Base-by-base conservation (phyloP, 2,113 vertebrate species). In the Gymnobelideus leadbeateri region DNA sequence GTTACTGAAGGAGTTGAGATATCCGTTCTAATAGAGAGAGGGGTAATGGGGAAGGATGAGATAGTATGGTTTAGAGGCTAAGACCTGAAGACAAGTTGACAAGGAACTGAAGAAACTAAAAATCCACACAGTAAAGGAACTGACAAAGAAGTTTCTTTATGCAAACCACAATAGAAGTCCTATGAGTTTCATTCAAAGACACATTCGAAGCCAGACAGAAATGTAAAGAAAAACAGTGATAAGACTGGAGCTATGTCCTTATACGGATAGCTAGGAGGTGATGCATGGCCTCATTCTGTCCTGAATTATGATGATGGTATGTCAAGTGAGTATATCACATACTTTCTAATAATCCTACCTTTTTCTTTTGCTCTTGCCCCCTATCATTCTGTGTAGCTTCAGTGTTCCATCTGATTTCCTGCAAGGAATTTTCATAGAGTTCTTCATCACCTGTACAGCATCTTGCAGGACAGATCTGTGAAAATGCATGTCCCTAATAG, bases 321-420 rank as follows among this genome's bases (percentile, higher is more conserved):
- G 16, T 51, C 89, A 92, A 91, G n/a, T 91, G 55, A 92, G 21
- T 96, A 89, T 91, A 0, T 51, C 28, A 89, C 68, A 84, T 43
- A 19, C n/a, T 43, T 43, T 84, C 68, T 50, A 8, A 55, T 37
- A 55, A 0, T 55, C 50, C 52, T 96, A 8, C 43, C 25, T 49
- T 97, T 47, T 97, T 84, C 47, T 0, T 91, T 96, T 97, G 91
- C 28, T 96, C 3, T 61, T 92, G 3, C 12, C 84, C 95, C 84
- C 92, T 57, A n/a, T 52, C 16, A 93, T 89, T 89, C 51, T 91
- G 2, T 57, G 84, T n/a, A 26, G 6, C 25, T 49, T 94, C 7
- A 93, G 89, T 51, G 19, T 57, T 94, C 16, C 31, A 25, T 14
- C 0, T 12, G 8, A 9, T 10, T 9, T 16, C 21, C 55, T 90